phyloP scores from a whole-genome alignment of 1,140 invertebrate genomes.

The Zaprionus ghesquierei region DNA sequence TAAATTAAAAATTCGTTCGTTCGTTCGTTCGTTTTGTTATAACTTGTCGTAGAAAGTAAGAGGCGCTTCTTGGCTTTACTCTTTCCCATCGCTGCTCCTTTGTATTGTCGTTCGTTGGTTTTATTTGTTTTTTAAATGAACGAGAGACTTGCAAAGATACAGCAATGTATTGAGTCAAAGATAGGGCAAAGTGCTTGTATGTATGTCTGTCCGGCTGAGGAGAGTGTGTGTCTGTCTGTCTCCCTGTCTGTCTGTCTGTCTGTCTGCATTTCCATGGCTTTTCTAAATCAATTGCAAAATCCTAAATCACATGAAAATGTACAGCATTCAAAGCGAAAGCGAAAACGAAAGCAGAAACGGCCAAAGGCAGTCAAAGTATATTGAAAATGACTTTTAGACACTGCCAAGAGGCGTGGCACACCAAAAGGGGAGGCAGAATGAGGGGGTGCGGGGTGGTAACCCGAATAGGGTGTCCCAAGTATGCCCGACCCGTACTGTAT shows the following conservation, averaged over 20 bases:
- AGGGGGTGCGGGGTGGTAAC: background rate
- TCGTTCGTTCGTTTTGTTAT: constrained; percentile 2
- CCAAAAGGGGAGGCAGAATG: background rate
- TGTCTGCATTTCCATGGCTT: constrained; percentile 38
- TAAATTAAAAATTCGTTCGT: constrained; percentile 19
- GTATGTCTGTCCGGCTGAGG: background rate
- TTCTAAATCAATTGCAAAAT: constrained; percentile 49
- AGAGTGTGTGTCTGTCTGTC: background rate
- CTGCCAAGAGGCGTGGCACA: background rate
- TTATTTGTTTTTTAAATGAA: background rate
- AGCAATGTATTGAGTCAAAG: background rate
- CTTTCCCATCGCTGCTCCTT: background rate
- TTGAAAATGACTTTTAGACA: constrained; percentile 38
- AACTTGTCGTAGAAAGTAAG: constrained; percentile 1
- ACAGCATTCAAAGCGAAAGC: constrained; percentile 27
- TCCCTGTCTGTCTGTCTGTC: background rate
- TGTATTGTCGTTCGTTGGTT: background rate
- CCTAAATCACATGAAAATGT: constrained; percentile 39
- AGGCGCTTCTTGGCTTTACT: background rate
- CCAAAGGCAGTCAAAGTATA: constrained; percentile 34
- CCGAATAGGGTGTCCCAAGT: background rate
- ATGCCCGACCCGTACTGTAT: background rate
- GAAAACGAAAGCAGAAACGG: constrained; percentile 10
- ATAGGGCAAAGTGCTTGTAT: constrained; percentile 1
- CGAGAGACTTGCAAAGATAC: constrained; percentile 3